phyloP scores from a whole-genome alignment of 2,113 vertebrate species.

The Epinephelus cyanopodus region DNA sequence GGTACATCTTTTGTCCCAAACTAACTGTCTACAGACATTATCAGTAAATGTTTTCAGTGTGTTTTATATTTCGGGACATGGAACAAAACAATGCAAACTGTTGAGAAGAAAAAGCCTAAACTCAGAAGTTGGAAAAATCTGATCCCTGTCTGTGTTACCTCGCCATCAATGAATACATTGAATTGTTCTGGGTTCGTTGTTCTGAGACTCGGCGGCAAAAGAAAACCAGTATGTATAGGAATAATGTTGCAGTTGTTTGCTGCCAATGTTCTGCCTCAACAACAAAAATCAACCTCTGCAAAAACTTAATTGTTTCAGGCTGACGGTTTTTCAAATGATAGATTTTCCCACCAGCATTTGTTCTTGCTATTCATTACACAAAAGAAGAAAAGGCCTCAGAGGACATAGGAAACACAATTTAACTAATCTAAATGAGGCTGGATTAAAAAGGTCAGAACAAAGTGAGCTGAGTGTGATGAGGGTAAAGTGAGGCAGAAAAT shows the following conservation, averaged over 20 bases:
- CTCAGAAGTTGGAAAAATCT: background rate
- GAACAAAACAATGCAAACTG: conserved; percentile 4
- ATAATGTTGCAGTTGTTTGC: conserved; percentile 3
- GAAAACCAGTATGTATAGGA: background rate
- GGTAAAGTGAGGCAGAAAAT: conserved; percentile 40
- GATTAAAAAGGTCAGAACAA: conserved; percentile 62
- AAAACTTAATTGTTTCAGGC: conserved; percentile 25
- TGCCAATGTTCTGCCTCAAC: conserved; percentile 14
- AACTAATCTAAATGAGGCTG: conserved; percentile 58
- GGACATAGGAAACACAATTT: conserved; percentile 50
- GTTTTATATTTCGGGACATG: background rate
- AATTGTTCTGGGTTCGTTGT: conserved; percentile 13
- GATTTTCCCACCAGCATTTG: conserved; percentile 36
- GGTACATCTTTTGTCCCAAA: background rate
- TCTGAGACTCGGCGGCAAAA: background rate
- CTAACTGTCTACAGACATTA: background rate
- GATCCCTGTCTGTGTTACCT: background rate
- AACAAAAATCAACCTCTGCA: conserved; percentile 14
- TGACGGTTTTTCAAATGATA: conserved; percentile 44
- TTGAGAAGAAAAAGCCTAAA: conserved; percentile 4
- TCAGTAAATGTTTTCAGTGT: background rate
- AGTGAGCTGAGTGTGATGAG: conserved; percentile 26
- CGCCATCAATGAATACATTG: background rate
- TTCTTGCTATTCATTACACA: conserved; percentile 37
- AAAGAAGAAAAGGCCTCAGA: conserved; percentile 21